Base-by-base conservation (phyloP, 2,888 invertebrate species). In the Trachelus tabidus region DNA sequence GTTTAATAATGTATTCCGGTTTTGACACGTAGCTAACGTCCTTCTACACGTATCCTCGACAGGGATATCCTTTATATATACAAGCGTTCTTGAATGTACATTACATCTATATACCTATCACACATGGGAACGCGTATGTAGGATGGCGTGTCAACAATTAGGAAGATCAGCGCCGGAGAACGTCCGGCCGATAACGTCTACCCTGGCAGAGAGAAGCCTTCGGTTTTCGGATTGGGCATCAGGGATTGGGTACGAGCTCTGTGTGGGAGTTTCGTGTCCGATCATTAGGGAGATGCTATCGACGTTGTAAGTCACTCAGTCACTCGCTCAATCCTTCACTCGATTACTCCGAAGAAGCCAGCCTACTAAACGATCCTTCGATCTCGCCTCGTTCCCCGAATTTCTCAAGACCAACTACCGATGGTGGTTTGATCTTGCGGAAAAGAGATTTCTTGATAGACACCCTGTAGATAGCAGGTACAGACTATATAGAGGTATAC, bases 221-320 rank as follows among this genome's bases (percentile, higher is more conserved):
- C 79, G 82, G 79, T 85, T 85, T 85, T 85, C 82, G 85, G 83
- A 84, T 84, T 77, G 79, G 74, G 68, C 68, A 76, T 69, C 77
- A 30, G 79, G 73, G 78, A 78, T 79, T 71, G 71, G 71, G 81
- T 76, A 73, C 76, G 76, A 37, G 68, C 73, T 76, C 80, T 84
- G 87, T 88, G 89, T 89, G 88, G 89, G 87, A 87, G 89, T 89
- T 87, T 85, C 90, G 87, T 90, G 90, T 89, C 86, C 86, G 87
- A 90, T 90, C 90, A 89, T 90, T 90, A 90, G 89, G 86, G 86
- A 90, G 90, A 90, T 90, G 82, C 84, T 90, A 90, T 90, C 89
- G 83, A 82, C 81, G 87, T 85, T 89, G 87, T 89, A 90, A 89
- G 89, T 90, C 88, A 90, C 86, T 89, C 88, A 88, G 86, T 89